Percentiles rank a stretch among this genome's conserved stretches.
Evolutionary conservation across 2,797 vertebrate genomes (phyloP).

Genomic region (Enteromius paludinosus): DNA sequence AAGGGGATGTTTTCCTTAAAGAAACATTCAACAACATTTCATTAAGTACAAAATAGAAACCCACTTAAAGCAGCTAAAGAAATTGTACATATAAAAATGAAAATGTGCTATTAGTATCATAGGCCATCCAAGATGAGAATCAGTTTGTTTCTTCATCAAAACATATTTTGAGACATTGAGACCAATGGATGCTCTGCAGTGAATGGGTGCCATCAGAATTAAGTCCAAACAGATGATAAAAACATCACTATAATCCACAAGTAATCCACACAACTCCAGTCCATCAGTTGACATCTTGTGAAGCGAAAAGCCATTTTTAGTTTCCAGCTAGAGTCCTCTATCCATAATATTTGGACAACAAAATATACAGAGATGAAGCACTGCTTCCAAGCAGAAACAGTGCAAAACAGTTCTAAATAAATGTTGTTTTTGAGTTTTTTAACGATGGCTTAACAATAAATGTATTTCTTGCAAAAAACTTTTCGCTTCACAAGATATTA

Average conservation of each 20-base stretch:
- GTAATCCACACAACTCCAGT: not conserved
- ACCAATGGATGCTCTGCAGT: not conserved
- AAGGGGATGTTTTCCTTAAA: constrained; percentile 92
- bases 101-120: not conserved
- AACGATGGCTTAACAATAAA: not conserved
- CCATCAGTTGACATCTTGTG: not conserved
- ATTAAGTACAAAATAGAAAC: not conserved
- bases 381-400: not conserved
- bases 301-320: not conserved
- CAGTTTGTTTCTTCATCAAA: not conserved
- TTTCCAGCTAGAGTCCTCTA: not conserved
- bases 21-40: not conserved
- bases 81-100: not conserved
- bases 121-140: not conserved
- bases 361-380: not conserved
- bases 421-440: not conserved
- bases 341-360: not conserved
- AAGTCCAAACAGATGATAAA: not conserved
- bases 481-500: not conserved
- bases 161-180: not conserved
- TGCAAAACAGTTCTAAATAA: not conserved
- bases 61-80: not conserved
- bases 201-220: not conserved
- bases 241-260: not conserved
- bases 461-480: not conserved